These are phyloP conservation scores for Polypedilum pembai DNA, from an alignment of 1,140 invertebrate species.

Conservation along the genomic window DNA sequence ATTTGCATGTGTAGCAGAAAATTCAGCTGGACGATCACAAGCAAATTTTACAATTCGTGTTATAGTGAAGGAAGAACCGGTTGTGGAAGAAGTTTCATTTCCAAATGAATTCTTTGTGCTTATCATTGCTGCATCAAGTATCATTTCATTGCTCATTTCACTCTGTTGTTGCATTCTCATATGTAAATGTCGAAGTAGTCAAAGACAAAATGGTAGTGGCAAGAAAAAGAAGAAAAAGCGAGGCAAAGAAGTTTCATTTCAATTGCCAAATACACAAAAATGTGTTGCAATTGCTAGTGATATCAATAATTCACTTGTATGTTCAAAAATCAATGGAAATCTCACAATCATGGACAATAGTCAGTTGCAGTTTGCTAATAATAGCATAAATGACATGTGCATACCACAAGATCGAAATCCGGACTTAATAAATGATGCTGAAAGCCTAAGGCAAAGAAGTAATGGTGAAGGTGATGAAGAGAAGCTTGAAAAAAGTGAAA, in stretches of 20 bases:
- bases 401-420: conserved; percentile 60
- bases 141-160: conserved; percentile 53
- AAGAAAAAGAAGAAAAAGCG: conserved; percentile 33
- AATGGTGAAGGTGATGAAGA: conserved; percentile 43
- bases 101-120: conserved; percentile 54
- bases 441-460: conserved; percentile 56
- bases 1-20: conserved; percentile 72
- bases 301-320: conserved; percentile 20
- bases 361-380: conserved; percentile 36
- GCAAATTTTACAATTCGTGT: conserved; percentile 71
- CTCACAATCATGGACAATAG: conserved; percentile 45
- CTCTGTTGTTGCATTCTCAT: conserved; percentile 54
- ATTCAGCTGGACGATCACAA: conserved; percentile 64
- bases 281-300: conserved; percentile 22
- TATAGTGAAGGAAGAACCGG: conserved; percentile 60
- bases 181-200: conserved; percentile 52
- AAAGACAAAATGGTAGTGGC: conserved; percentile 46
- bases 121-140: conserved; percentile 55
- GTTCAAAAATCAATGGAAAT: conserved; percentile 44
- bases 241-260: conserved; percentile 19
- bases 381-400: conserved; percentile 34
- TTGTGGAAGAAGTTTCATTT: conserved; percentile 55
- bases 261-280: conserved; percentile 22
- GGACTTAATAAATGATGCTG: conserved; percentile 66
- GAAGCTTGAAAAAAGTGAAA: conserved; percentile 45